Evolutionary conservation across 1,140 invertebrate species (phyloP).

Genomic region (Drosophila orena): DNA sequence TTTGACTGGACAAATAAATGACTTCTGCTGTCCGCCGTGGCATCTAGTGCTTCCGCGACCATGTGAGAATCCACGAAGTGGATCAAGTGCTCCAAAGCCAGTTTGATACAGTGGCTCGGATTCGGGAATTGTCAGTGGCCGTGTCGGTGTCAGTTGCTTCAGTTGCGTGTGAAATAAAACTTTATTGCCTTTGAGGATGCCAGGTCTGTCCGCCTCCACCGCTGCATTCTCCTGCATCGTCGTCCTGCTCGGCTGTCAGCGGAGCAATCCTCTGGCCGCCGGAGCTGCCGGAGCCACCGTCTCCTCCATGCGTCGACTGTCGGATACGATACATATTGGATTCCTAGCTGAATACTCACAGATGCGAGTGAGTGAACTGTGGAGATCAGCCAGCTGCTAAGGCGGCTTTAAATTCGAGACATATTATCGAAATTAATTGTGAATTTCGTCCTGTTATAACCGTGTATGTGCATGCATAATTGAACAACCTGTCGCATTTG

Average conservation of each 20-base stretch:
- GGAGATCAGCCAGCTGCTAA: no score
- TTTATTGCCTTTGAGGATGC: conserved; percentile 62
- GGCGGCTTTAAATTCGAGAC: background rate
- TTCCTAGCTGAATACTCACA: conserved; percentile 79
- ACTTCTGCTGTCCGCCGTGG: background rate
- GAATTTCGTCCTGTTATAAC: conserved; percentile 5
- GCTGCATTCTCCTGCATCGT: conserved; percentile 31
- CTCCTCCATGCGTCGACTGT: conserved; percentile 23
- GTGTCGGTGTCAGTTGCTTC: conserved; percentile 26
- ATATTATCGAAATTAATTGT: conserved; percentile 22
- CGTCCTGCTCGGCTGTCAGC: conserved; percentile 30
- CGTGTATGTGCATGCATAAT: conserved; percentile 43
- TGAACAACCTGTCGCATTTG: conserved; percentile 20
- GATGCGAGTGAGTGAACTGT: conserved; percentile 64
- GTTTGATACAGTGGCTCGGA: conserved; percentile 5
- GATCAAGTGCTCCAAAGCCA: conserved; percentile 15
- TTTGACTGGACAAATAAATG: conserved; percentile 28
- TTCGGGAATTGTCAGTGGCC: conserved; percentile 10
- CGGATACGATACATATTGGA: conserved; percentile 80
- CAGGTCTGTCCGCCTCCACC: conserved; percentile 19
- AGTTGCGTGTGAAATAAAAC: conserved; percentile 59
- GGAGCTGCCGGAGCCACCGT: conserved; percentile 6
- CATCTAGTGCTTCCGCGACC: background rate
- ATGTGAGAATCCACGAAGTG: conserved; percentile 13
- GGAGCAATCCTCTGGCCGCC: conserved; percentile 15